These are phyloP conservation scores for Mamestra configurata DNA, from an alignment of 1,140 invertebrate species.

Conservation along the genomic window DNA sequence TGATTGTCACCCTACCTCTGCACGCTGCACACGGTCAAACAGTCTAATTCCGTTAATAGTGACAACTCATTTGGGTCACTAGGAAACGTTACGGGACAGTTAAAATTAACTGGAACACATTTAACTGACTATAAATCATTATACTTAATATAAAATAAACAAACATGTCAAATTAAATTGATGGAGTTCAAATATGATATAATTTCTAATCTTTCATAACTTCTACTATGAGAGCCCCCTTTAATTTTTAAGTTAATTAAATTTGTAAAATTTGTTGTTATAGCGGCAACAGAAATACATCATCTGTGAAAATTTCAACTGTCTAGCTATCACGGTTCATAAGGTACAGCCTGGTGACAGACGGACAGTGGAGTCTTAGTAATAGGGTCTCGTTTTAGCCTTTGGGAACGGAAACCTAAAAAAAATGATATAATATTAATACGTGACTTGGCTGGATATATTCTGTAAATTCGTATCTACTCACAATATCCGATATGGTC, in stretches of 20 bases:
- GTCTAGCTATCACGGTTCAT: no score
- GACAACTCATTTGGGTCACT: slow-evolving; percentile 57
- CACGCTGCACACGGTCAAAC: slow-evolving; percentile 30
- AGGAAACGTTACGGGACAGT: slow-evolving; percentile 56
- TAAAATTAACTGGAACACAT: slow-evolving; percentile 57
- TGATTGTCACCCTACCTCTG: neutral
- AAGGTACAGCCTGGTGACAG: no score
- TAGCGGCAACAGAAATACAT: no score
- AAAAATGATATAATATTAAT: neutral
- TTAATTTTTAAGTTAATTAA: no score
- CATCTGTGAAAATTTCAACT: no score
- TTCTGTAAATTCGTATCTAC: neutral
- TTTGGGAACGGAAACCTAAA: no score
- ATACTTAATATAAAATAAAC: neutral
- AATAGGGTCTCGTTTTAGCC: no score
- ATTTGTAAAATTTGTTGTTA: no score
- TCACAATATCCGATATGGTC: slow-evolving; percentile 65
- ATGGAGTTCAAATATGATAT: neutral
- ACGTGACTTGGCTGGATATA: neutral
- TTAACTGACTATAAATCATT: slow-evolving; percentile 13
- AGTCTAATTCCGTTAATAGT: slow-evolving; percentile 41
- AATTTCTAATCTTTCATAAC: no score
- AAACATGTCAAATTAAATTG: slow-evolving; percentile 6
- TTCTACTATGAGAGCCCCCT: no score
- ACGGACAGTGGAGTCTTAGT: no score